These are phyloP conservation scores for Acipenser transmontanus DNA, from an alignment of 2,797 vertebrate species.

Conservation along the genomic window DNA sequence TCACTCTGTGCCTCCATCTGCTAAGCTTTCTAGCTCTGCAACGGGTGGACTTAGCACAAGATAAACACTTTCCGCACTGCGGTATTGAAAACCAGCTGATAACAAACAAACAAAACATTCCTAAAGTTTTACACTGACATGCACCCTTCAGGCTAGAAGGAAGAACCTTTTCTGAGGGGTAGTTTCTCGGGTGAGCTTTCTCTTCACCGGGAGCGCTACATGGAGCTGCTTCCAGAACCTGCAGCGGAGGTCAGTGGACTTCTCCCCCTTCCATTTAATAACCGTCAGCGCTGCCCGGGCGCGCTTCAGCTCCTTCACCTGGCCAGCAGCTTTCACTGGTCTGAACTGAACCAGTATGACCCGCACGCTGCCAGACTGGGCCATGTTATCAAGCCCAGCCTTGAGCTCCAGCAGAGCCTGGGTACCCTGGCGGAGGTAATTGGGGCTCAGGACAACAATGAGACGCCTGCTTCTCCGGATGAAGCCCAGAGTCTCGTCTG, in stretches of 20 bases:
- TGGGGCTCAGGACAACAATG: slow-evolving; percentile 84
- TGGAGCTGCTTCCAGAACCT: slow-evolving; percentile 88
- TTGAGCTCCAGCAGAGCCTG: slow-evolving; percentile 92
- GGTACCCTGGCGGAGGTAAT: slow-evolving; percentile 77
- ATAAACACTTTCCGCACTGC: too few species aligned
- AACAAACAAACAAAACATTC: too few species aligned
- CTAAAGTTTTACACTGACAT: too few species aligned
- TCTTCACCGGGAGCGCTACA: slow-evolving; percentile 78
- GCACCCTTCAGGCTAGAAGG: too few species aligned
- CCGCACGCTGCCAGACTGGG: slow-evolving; percentile 73
- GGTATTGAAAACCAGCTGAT: too few species aligned
- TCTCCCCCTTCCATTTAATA: slow-evolving; percentile 86
- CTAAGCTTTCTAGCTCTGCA: too few species aligned
- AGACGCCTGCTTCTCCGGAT: slow-evolving; percentile 86
- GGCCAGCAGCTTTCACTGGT: slow-evolving; percentile 60
- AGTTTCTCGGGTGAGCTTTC: slow-evolving; percentile 8
- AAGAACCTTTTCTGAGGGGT: too few species aligned
- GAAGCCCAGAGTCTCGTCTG: slow-evolving; percentile 90
- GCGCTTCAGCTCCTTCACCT: slow-evolving; percentile 78
- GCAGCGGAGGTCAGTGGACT: slow-evolving; percentile 73
- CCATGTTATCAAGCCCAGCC: slow-evolving; percentile 85
- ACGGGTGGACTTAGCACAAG: too few species aligned
- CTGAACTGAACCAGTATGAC: slow-evolving; percentile 90
- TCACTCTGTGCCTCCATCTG: too few species aligned
- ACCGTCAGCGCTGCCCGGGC: slow-evolving; percentile 74